Evolutionary conservation across 2,113 vertebrate species (phyloP).

Genomic region (Chroicocephalus ridibundus): DNA sequence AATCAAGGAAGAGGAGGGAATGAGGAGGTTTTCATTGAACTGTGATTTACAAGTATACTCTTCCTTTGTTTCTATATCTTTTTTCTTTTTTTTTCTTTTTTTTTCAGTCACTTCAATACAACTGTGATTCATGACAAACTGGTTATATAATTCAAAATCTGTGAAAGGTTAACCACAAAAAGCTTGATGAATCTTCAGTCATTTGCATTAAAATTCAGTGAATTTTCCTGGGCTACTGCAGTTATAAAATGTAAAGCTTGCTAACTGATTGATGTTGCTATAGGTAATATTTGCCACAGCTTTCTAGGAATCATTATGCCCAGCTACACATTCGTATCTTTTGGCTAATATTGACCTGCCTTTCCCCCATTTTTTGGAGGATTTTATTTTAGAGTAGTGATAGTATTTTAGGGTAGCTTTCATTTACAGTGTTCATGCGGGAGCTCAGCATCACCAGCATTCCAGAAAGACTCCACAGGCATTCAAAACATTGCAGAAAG

Average conservation of each 20-base stretch:
- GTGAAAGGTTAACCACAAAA: conserved; percentile 54
- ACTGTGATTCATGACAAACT: conserved; percentile 50
- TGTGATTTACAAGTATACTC: background rate
- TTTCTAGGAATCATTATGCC: background rate
- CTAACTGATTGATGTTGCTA: background rate
- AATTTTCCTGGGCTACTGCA: background rate
- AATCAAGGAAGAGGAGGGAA: background rate
- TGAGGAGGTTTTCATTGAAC: background rate
- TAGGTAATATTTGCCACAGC: background rate
- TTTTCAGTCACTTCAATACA: conserved; percentile 20
- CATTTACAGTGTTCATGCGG: background rate
- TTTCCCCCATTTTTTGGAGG: background rate
- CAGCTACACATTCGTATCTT: background rate
- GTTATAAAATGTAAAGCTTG: conserved; percentile 5
- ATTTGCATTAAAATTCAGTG: conserved; percentile 55
- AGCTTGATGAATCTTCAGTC: conserved; percentile 54
- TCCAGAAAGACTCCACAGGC: conserved; percentile 14
- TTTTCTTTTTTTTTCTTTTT: background rate
- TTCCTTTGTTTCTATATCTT: background rate
- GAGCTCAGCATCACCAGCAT: background rate
- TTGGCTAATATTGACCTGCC: background rate
- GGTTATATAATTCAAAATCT: conserved; percentile 69
- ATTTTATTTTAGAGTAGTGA: background rate
- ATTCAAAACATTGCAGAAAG: conserved; percentile 57
- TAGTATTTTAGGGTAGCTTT: conserved; percentile 20